A percentile compares a stretch with the other conserved stretches of the same genome.
phyloP scores from a whole-genome alignment of 1,140 invertebrate genomes.

The Achroia grisella region DNA sequence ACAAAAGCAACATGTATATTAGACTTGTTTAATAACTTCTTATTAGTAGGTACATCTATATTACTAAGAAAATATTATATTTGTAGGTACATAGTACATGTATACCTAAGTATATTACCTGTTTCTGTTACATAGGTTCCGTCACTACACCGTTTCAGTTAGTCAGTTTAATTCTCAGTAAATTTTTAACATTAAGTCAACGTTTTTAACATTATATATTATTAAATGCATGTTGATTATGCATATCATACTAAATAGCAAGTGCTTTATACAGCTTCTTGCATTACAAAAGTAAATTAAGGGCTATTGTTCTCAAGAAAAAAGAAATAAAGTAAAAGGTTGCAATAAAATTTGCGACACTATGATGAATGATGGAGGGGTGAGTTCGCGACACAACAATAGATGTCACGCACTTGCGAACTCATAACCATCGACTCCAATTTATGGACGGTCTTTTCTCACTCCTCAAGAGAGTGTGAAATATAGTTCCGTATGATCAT shows the following conservation, averaged over 20 bases:
- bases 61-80: too few relatives aligned
- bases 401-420: slow-evolving; percentile 44
- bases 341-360: slow-evolving; percentile 29
- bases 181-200: too few relatives aligned
- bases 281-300: not conserved
- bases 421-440: slow-evolving; percentile 50
- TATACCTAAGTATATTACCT: too few relatives aligned
- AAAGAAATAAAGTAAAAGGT: slow-evolving; percentile 17
- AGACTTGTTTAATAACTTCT: too few relatives aligned
- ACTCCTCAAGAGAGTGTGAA: slow-evolving; percentile 16
- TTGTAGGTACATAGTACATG: too few relatives aligned
- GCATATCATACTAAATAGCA: not conserved
- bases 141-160: too few relatives aligned
- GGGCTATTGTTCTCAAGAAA: slow-evolving; percentile 15
- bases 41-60: too few relatives aligned
- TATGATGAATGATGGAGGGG: slow-evolving; percentile 30
- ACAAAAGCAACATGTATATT: too few relatives aligned
- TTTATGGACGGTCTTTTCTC: slow-evolving; percentile 40
- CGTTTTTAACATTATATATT: too few relatives aligned
- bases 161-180: too few relatives aligned
- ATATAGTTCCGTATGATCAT: slow-evolving; percentile 12
- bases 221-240: too few relatives aligned
- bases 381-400: slow-evolving; percentile 25
- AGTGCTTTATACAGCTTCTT: not conserved
- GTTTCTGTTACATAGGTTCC: too few relatives aligned